Percentiles rank a stretch among this genome's conserved stretches.
Evolutionary conservation across 2,888 invertebrate genomes (phyloP).

Genomic region (Balanococcus diminutus): DNA sequence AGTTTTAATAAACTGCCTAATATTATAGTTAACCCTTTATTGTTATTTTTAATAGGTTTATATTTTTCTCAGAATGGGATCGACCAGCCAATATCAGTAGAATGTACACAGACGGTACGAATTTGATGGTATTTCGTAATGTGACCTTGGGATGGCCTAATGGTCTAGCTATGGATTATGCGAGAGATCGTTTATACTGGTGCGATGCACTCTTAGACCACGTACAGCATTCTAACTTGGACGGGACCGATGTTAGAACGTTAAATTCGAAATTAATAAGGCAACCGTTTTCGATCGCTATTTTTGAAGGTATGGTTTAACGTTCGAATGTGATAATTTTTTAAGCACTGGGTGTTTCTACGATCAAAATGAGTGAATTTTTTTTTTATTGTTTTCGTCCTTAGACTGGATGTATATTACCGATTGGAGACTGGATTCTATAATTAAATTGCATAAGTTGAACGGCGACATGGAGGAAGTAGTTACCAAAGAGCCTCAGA

Average conservation of each 20-base stretch:
- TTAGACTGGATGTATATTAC: constrained; percentile 92
- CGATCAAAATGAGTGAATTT: constrained; percentile 57
- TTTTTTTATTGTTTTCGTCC: background rate
- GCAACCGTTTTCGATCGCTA: constrained; percentile 91
- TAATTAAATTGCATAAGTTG: constrained; percentile 85
- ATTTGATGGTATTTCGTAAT: constrained; percentile 84
- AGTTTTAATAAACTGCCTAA: constrained; percentile 7
- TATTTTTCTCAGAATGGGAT: constrained; percentile 97
- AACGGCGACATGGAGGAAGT: constrained; percentile 87
- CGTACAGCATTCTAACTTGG: constrained; percentile 89
- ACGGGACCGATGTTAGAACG: constrained; percentile 89
- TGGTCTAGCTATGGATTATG: constrained; percentile 91
- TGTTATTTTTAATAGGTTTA: constrained; percentile 64
- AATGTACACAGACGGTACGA: constrained; percentile 87
- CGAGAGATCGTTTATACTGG: constrained; percentile 90
- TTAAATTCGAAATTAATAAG: constrained; percentile 83
- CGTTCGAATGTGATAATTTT: background rate
- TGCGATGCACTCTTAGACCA: constrained; percentile 95
- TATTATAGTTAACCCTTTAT: constrained; percentile 43
- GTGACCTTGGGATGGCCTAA: constrained; percentile 97
- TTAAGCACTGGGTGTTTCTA: background rate
- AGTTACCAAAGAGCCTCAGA: constrained; percentile 85
- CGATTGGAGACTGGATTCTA: constrained; percentile 95
- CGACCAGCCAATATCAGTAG: constrained; percentile 95
- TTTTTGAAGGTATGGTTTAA: constrained; percentile 68